Percentiles rank a stretch among this genome's conserved stretches.
phyloP scores from a whole-genome alignment of 92 coral and sea anemone genomes.

The Bergia puertoricense region DNA sequence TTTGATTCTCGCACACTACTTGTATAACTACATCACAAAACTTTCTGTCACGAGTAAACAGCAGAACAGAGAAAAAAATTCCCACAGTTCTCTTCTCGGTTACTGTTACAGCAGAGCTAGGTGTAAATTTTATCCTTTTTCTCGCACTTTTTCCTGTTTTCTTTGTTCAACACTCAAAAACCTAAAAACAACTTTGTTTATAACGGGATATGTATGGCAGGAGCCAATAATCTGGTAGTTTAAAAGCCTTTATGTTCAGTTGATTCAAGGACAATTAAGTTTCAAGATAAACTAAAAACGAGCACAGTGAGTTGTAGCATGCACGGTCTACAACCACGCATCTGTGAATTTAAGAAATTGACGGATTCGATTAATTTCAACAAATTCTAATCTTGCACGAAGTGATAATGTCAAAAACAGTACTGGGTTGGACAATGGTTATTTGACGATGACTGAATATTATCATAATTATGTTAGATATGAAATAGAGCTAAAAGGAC shows the following conservation, averaged over 20 bases:
- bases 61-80: not conserved
- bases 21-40: not conserved
- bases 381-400: not conserved
- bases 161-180: slow-evolving; percentile 8
- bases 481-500: not conserved
- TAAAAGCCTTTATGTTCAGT: not conserved
- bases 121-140: not conserved
- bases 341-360: slow-evolving; percentile 4
- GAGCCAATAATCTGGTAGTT: not conserved
- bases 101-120: not conserved
- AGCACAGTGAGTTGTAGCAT: not conserved
- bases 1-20: not conserved
- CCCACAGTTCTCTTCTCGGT: not conserved
- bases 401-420: not conserved
- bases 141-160: not conserved
- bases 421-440: not conserved
- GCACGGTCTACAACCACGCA: not conserved
- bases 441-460: not conserved
- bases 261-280: not conserved
- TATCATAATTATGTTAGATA: not conserved
- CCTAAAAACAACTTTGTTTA: not conserved
- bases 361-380: slow-evolving; percentile 9
- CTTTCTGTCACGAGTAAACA: not conserved
- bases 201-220: not conserved
- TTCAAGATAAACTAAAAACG: not conserved